phyloP scores from a whole-genome alignment of 2,113 vertebrate genomes.

The Vulpes ferrilata region DNA sequence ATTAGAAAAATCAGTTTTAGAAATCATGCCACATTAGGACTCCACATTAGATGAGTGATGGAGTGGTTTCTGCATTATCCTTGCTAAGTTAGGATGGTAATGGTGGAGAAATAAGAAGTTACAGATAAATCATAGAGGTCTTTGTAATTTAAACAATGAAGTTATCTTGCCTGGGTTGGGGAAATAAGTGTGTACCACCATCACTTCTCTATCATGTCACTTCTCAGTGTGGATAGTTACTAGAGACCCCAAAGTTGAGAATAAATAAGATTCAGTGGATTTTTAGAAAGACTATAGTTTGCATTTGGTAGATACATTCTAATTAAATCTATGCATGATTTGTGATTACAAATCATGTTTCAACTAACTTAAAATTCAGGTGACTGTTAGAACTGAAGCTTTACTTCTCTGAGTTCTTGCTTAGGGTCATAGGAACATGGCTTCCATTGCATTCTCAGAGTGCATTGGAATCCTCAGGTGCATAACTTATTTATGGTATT shows the following conservation, averaged over 20 bases:
- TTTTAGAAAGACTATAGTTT: not conserved
- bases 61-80: not conserved
- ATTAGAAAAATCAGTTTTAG: not conserved
- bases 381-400: not conserved
- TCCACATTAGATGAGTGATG: not conserved
- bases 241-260: not conserved
- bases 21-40: not conserved
- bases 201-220: not conserved
- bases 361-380: not conserved
- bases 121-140: not conserved
- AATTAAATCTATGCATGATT: not conserved
- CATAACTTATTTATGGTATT: not conserved
- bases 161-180: not conserved
- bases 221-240: not conserved
- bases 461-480: not conserved
- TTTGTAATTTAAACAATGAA: not conserved
- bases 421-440: not conserved
- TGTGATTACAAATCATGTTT: not conserved
- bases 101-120: not conserved
- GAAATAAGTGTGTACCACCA: not conserved
- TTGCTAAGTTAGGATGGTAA: not conserved
- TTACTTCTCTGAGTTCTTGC: not conserved
- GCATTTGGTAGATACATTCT: not conserved
- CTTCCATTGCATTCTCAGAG: not conserved
- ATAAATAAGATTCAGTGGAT: not conserved